Evolutionary conservation across 1,140 invertebrate genomes (phyloP).

Genomic region (Scaptomyza graminum): DNA sequence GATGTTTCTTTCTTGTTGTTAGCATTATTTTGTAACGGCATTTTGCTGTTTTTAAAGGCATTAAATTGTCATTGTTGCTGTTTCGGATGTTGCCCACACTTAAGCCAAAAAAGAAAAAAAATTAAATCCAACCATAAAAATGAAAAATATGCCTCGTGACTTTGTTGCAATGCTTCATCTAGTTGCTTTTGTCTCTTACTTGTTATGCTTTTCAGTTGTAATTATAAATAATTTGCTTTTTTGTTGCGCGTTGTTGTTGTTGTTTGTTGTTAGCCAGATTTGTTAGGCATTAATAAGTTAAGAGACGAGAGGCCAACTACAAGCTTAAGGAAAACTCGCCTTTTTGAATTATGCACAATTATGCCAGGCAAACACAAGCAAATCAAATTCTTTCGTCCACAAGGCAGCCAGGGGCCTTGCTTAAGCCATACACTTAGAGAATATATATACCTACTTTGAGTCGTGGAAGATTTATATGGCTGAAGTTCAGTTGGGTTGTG

Average conservation of each 20-base stretch:
- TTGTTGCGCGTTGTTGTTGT: constrained; percentile 42
- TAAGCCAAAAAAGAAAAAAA: constrained; percentile 2
- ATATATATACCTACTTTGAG: background rate
- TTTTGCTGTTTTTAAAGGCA: constrained; percentile 79
- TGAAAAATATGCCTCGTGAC: constrained; percentile 68
- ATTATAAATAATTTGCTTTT: constrained; percentile 72
- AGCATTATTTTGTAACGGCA: constrained; percentile 63
- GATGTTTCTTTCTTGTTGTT: constrained; percentile 21
- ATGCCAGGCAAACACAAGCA: constrained; percentile 28
- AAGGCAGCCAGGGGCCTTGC: background rate
- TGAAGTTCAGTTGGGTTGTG: background rate
- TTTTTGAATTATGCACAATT: constrained; percentile 56
- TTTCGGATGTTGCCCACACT: constrained; percentile 23
- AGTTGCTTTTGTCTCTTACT: background rate
- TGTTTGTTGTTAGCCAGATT: constrained; percentile 20
- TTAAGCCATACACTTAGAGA: background rate
- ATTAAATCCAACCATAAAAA: constrained; percentile 52
- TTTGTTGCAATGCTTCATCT: background rate
- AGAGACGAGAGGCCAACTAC: constrained; percentile 59
- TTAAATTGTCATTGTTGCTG: constrained; percentile 67
- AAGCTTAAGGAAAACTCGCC: constrained; percentile 35
- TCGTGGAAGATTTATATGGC: too few relatives aligned
- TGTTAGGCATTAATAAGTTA: constrained; percentile 70
- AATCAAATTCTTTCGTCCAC: constrained; percentile 63
- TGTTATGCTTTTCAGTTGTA: constrained; percentile 34